Evolutionary conservation across 1,140 invertebrate genomes (phyloP).

Genomic region (Hydropsyche tenuis): DNA sequence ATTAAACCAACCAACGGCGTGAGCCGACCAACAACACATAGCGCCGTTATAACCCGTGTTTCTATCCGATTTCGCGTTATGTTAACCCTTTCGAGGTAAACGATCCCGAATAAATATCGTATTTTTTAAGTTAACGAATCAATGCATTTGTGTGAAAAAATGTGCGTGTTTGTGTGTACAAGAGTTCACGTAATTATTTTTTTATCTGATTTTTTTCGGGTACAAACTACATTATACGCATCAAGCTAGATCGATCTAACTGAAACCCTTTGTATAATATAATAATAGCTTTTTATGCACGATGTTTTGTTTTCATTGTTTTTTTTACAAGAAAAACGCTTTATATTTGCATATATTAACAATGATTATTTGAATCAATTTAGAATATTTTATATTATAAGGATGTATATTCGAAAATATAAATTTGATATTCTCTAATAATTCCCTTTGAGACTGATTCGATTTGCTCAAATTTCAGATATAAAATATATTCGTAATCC

Average conservation of each 20-base stretch:
- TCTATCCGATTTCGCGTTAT: slow-evolving; percentile 13
- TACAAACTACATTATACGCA: slow-evolving; percentile 4
- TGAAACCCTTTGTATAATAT: slow-evolving; percentile 5
- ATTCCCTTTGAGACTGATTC: no score
- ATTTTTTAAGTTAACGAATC: background rate
- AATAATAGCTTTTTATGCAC: slow-evolving; percentile 21
- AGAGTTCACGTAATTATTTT: slow-evolving; percentile 43
- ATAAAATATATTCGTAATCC: no score
- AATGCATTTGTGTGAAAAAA: no score
- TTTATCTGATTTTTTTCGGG: slow-evolving; percentile 45
- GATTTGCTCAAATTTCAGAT: no score
- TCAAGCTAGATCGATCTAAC: slow-evolving; percentile 37
- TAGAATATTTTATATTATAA: no score
- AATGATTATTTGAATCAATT: background rate
- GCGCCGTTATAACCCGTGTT: background rate
- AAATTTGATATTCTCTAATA: no score
- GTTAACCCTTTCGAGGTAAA: background rate
- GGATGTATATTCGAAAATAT: no score
- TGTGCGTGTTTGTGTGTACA: background rate
- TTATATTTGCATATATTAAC: background rate
- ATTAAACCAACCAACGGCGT: slow-evolving; percentile 36
- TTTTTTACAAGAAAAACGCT: background rate
- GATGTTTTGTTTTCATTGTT: slow-evolving; percentile 4
- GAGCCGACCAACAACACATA: background rate
- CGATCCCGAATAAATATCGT: background rate